phyloP scores from a whole-genome alignment of 2,797 vertebrate species.

The Oreonectes daqikongensis region DNA sequence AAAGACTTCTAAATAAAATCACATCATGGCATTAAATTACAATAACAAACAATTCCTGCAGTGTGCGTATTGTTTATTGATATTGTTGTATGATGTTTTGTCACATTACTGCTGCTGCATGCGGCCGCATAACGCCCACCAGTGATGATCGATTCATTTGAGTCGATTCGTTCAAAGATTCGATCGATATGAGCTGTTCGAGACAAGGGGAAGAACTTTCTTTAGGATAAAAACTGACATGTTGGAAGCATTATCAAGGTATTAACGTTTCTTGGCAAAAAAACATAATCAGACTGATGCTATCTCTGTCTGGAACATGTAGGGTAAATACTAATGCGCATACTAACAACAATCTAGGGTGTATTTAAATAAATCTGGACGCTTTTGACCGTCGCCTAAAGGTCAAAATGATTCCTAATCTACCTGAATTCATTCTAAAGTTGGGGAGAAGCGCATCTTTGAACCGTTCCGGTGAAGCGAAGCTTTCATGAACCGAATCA shows the following conservation, averaged over 20 bases:
- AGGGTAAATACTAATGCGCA: not conserved
- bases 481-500: constrained; percentile 6
- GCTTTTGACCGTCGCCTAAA: no score
- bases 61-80: no score
- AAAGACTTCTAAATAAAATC: no score
- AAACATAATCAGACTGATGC: not conserved
- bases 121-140: not conserved
- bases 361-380: no score
- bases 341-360: no score
- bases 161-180: not conserved
- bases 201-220: not conserved
- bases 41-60: no score
- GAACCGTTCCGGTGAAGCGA: not conserved
- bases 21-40: no score
- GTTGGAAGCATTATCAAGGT: not conserved
- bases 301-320: not conserved
- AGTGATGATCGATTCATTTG: not conserved
- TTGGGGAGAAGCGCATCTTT: not conserved
- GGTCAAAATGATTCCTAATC: no score
- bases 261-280: not conserved
- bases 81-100: no score
- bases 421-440: no score
- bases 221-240: not conserved
- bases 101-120: not conserved
- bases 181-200: not conserved